phyloP scores from a whole-genome alignment of 2,113 vertebrate species.

The Sorex araneus region DNA sequence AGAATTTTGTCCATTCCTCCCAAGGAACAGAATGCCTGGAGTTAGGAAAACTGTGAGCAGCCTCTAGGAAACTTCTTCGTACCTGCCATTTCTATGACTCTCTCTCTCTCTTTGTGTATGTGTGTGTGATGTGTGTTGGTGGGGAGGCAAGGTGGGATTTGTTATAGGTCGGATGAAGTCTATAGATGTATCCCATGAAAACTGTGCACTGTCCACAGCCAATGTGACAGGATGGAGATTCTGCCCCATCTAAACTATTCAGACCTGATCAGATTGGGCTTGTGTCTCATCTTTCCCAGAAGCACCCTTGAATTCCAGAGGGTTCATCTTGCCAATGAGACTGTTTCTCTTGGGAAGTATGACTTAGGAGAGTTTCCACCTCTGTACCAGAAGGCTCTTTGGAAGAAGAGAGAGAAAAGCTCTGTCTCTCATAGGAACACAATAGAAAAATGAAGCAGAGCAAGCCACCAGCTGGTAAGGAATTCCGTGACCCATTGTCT shows the following conservation, averaged over 20 bases:
- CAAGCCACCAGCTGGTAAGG: not conserved
- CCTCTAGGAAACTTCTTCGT: not conserved
- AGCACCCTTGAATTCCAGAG: not conserved
- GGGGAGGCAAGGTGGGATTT: not conserved
- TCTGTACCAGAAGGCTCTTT: not conserved
- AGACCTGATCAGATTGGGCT: not conserved
- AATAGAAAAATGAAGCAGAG: not conserved
- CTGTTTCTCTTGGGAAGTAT: not conserved
- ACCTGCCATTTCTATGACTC: not conserved
- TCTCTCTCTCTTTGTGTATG: too few relatives aligned
- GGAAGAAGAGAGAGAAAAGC: not conserved
- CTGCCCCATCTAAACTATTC: not conserved
- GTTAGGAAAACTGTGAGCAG: not conserved
- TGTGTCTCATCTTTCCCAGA: not conserved
- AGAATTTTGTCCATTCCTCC: not conserved
- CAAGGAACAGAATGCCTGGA: not conserved
- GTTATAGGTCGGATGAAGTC: not conserved
- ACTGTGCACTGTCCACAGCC: not conserved
- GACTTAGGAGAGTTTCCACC: not conserved
- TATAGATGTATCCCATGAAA: rapidly evolving
- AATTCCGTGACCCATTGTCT: not conserved
- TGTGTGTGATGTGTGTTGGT: too few relatives aligned
- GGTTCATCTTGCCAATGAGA: not conserved
- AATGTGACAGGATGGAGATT: not conserved
- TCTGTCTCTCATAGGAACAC: not conserved